phyloP scores from a whole-genome alignment of 2,797 vertebrate genomes.

The Myotis vivesi region DNA sequence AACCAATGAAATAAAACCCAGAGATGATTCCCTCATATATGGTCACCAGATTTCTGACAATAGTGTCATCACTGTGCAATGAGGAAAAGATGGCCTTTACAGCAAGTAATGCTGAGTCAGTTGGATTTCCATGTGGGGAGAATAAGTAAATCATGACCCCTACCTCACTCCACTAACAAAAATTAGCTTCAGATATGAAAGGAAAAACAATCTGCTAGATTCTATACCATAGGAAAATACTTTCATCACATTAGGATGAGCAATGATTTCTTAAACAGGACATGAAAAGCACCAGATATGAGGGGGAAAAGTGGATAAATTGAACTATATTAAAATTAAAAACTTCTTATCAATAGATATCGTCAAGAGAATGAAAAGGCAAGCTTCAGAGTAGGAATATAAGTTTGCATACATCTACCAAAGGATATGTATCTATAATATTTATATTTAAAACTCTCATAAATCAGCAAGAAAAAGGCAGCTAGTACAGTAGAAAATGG shows the following conservation, averaged over 20 bases:
- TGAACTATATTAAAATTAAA: not conserved
- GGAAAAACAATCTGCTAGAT: not conserved
- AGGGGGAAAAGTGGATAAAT: not conserved
- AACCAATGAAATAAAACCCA: not conserved
- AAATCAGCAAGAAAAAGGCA: not conserved
- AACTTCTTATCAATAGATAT: not conserved
- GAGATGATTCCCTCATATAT: not conserved
- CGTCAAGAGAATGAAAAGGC: not conserved
- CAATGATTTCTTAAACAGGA: not conserved
- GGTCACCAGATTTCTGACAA: not conserved
- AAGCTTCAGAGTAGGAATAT: not conserved
- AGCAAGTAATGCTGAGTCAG: not conserved
- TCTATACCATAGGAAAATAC: not conserved
- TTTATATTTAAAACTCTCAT: not conserved
- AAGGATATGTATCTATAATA: not conserved
- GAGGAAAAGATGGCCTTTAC: not conserved
- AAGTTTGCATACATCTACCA: not conserved
- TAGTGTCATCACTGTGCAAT: not conserved
- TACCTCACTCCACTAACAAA: not conserved
- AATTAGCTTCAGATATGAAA: constrained; percentile 1
- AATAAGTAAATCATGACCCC: not conserved
- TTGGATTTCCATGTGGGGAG: not conserved
- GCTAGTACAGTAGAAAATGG: not conserved
- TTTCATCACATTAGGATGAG: not conserved
- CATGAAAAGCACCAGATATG: not conserved